A percentile compares a stretch with the other conserved stretches of the same genome.
Conservation (phyloP, 2,797 vertebrate species). For the Myioborus melanocephalus region DNA sequence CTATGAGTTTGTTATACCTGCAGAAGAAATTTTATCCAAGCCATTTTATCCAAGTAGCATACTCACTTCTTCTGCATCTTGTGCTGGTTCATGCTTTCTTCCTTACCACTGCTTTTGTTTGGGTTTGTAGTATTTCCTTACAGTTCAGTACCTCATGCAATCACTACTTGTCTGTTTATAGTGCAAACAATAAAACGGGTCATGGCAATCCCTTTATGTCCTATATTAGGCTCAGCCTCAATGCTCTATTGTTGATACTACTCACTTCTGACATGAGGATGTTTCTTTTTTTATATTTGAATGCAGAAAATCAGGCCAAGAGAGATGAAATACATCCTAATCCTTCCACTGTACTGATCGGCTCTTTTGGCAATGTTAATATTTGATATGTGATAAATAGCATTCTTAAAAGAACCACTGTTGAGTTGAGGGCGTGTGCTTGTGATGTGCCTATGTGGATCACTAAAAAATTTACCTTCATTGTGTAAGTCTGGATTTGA, state of each 20-base stretch:
- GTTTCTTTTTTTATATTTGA: neutral
- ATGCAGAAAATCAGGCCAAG: neutral
- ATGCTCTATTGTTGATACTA: neutral
- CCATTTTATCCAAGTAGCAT: neutral
- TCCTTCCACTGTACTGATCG: neutral
- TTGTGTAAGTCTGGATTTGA: neutral
- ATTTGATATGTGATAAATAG: neutral
- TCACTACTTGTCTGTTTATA: neutral
- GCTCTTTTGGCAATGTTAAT: neutral
- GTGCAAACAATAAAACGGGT: neutral
- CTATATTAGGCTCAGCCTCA: neutral
- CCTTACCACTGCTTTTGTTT: neutral
- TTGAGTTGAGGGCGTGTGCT: accelerated
- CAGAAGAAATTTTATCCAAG: neutral
- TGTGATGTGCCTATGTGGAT: neutral
- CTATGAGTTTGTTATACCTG: neutral
- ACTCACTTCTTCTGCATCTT: neutral
- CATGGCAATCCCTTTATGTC: neutral
- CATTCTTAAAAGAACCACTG: neutral
- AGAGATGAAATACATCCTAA: neutral
- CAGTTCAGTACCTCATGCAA: neutral
- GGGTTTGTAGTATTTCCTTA: neutral
- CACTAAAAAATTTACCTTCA: neutral
- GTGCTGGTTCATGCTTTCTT: neutral
- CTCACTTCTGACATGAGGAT: neutral